Conservation (phyloP, 2,888 invertebrate genomes). For the Chymomyza caudatula region DNA sequence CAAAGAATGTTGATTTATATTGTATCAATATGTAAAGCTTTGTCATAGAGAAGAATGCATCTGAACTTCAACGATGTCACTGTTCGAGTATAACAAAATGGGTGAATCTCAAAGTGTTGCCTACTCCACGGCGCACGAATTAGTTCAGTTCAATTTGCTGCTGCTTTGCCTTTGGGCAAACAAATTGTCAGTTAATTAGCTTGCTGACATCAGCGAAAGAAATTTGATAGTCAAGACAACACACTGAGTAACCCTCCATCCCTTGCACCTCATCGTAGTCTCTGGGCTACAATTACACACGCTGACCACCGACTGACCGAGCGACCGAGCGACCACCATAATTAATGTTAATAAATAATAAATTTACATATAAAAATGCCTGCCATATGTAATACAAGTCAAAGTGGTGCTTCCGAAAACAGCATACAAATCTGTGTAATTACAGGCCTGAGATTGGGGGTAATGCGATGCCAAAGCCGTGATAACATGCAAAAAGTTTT, state of each 20-base stretch:
- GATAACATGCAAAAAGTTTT: conserved; percentile 58
- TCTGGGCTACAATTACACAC: conserved; percentile 40
- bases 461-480: conserved; percentile 45
- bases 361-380: conserved; percentile 61
- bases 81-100: background rate
- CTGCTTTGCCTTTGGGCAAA: conserved; percentile 10
- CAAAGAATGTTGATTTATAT: no score
- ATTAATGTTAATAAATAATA: conserved; percentile 72
- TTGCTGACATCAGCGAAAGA: conserved; percentile 58
- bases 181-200: conserved; percentile 57
- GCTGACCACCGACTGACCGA: conserved; percentile 8
- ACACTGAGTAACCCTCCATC: background rate
- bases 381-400: conserved; percentile 51
- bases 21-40: no score
- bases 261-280: background rate
- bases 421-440: conserved; percentile 70
- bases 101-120: background rate
- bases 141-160: background rate
- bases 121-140: background rate
- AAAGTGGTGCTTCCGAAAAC: conserved; percentile 25
- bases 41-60: no score
- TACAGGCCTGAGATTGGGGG: conserved; percentile 28
- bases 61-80: no score
- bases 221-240: conserved; percentile 1
- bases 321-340: conserved; percentile 54